Evolutionary conservation across 2,888 invertebrate genomes (phyloP).

Genomic region (Diarsia mendica): DNA sequence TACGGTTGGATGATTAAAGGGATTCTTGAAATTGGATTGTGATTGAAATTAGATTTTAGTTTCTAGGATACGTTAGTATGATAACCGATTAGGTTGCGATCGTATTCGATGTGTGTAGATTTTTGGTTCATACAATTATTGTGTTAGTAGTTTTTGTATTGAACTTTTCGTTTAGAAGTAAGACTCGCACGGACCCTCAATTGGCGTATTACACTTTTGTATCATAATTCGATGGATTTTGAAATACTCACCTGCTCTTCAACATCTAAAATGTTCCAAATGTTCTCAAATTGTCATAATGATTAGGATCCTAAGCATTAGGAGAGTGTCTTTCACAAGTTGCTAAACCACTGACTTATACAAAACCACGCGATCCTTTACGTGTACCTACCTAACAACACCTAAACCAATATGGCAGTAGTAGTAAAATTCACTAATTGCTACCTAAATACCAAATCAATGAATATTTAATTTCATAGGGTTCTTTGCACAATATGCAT

Average conservation of each 20-base stretch:
- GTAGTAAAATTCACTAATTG: background rate
- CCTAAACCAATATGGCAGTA: background rate
- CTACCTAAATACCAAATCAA: background rate
- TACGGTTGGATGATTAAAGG: conserved; percentile 37
- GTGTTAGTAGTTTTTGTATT: background rate
- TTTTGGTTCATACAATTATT: background rate
- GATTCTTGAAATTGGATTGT: conserved; percentile 31
- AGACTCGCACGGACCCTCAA: no score
- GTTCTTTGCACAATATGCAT: background rate
- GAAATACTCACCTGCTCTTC: background rate
- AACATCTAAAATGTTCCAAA: background rate
- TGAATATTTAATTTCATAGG: conserved; percentile 3
- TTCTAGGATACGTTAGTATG: background rate
- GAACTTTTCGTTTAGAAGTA: background rate
- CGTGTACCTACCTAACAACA: no score
- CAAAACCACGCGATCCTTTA: background rate
- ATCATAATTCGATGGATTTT: background rate
- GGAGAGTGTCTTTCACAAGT: background rate
- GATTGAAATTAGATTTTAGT: conserved; percentile 25
- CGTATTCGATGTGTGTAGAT: background rate
- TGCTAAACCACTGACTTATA: background rate
- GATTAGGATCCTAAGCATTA: no score
- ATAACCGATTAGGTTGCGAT: background rate
- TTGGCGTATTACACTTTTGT: background rate
- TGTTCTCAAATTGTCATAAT: background rate